Base-by-base conservation (phyloP, 2,888 invertebrate species). In the Megalurothrips usitatus region DNA sequence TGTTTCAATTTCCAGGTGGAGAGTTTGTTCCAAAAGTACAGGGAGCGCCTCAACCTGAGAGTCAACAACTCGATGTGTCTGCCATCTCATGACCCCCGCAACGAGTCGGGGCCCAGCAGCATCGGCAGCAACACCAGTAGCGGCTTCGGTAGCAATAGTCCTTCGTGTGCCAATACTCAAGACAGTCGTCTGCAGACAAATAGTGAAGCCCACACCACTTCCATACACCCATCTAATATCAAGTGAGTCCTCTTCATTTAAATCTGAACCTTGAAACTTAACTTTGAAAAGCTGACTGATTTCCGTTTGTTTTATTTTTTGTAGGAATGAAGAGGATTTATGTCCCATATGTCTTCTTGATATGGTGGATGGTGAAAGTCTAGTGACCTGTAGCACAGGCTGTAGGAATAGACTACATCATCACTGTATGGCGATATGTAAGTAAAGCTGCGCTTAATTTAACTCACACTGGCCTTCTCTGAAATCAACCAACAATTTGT, bases 291-390 rank as follows among this genome's bases (percentile, higher is more conserved):
- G 34, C 3, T 43, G 6, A 43, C 34, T 43, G 34, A 43, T 43
- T 4, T 43, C 6, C 6, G 1, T 19, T 58, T 58, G 58, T 19
- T 14, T 58, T 14, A 6, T 43, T 43, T 43, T 58, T 14, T 17
- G 17, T 17, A 58, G 58, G 68, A 75, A 86, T 49, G 88, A 88
- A 81, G 88, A 88, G 82, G 87, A 87, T 78, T 86, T 86, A 19
- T 88, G 88, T 84, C 87, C 88, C 4, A 88, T 88, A 81, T 88
- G 88, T 84, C 85, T 88, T 23, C 84, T 88, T 84, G 87, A 88
- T 83, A 88, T 88, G 88, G 84, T 87, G 82, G 88, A 88, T 82
- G 87, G 87, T 26, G 88, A 88, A 83, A 87, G 87, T 83, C 84
- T 88, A 78, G 86, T 87, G n/a, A 85, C 86, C 80, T 88, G 88